phyloP scores from a whole-genome alignment of 2,113 vertebrate genomes.

The Gymnarchus niloticus region DNA sequence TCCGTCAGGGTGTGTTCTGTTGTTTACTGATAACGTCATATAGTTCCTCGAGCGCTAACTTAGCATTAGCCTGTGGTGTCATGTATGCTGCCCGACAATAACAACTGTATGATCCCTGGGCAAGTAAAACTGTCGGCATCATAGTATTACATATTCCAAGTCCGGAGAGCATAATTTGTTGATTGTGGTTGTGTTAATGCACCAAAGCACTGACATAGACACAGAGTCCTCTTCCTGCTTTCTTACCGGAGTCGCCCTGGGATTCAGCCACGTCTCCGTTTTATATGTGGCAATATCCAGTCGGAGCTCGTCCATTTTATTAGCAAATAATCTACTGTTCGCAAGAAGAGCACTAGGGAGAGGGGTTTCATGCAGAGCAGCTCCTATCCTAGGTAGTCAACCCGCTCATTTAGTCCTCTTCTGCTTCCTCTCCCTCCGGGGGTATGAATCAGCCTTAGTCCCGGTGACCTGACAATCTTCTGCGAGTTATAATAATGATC shows the following conservation, averaged over 20 bases:
- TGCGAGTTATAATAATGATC: background rate
- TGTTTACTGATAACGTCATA: background rate
- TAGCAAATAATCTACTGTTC: background rate
- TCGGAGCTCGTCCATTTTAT: background rate
- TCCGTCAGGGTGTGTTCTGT: background rate
- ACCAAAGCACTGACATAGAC: background rate
- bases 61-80: background rate
- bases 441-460: background rate
- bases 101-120: background rate
- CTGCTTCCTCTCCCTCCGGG: background rate
- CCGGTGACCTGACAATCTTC: background rate
- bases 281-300: background rate
- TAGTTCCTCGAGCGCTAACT: background rate
- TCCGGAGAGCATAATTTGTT: background rate
- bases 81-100: background rate
- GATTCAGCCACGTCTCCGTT: background rate
- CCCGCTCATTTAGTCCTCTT: background rate
- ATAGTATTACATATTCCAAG: background rate
- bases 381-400: background rate
- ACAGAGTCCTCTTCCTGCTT: background rate
- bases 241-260: background rate
- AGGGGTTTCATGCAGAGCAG: background rate
- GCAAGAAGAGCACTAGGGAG: background rate
- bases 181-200: background rate
- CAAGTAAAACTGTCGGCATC: background rate